phyloP scores from a whole-genome alignment of 2,113 vertebrate species.

The Leuciscus idus region DNA sequence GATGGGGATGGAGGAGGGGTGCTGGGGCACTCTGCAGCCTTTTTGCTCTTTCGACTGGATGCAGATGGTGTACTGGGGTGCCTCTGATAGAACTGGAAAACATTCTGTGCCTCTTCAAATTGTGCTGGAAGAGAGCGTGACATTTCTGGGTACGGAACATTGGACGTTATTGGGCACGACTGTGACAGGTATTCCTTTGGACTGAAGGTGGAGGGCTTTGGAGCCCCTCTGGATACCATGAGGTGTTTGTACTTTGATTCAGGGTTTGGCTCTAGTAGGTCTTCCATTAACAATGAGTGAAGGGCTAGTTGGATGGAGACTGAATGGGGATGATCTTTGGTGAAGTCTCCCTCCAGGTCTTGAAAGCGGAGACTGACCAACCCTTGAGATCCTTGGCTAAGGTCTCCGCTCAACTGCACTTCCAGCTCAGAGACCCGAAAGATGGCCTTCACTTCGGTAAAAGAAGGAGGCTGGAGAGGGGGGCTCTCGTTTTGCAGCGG shows the following conservation, averaged over 20 bases:
- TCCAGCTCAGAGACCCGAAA: constrained; percentile 90
- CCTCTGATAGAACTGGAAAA: constrained; percentile 96
- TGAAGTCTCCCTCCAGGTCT: constrained; percentile 92
- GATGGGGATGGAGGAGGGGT: constrained; percentile 97
- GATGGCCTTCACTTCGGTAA: constrained; percentile 90
- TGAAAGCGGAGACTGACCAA: constrained; percentile 94
- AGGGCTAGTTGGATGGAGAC: constrained; percentile 88
- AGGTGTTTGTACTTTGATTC: constrained; percentile 93
- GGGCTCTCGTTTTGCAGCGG: constrained; percentile 68
- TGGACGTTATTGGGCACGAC: constrained; percentile 89
- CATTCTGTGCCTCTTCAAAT: constrained; percentile 95
- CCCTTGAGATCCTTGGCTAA: constrained; percentile 91
- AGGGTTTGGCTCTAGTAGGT: constrained; percentile 90
- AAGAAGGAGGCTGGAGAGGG: constrained; percentile 66
- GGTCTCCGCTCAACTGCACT: constrained; percentile 91
- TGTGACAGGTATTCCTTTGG: constrained; percentile 96
- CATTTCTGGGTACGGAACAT: constrained; percentile 90
- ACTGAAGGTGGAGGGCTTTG: constrained; percentile 87
- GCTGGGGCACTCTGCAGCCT: constrained; percentile 81
- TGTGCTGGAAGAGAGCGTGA: constrained; percentile 94
- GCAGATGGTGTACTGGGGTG: constrained; percentile 80
- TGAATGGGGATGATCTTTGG: constrained; percentile 90
- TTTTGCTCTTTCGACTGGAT: constrained; percentile 77
- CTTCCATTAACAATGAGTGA: constrained; percentile 94
- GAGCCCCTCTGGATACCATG: constrained; percentile 94